These are phyloP conservation scores for Sussaba pulchella DNA, from an alignment of 2,888 invertebrate genomes.

Conservation along the genomic window DNA sequence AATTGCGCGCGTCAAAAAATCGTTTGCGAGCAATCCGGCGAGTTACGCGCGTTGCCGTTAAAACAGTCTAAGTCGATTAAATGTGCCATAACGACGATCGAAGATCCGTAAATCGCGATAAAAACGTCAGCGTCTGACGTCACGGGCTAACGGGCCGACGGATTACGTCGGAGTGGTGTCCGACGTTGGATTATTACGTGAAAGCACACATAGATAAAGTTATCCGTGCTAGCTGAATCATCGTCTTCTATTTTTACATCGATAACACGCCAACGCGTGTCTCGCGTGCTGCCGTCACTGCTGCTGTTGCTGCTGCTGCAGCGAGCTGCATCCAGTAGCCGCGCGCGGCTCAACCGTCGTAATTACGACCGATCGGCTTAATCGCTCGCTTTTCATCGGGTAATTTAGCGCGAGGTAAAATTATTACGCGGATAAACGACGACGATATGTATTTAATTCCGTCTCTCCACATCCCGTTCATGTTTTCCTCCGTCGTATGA, in stretches of 20 bases:
- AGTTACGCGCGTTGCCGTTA: slow-evolving; percentile 52
- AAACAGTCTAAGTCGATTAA: slow-evolving; percentile 43
- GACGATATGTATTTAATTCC: slow-evolving; percentile 3
- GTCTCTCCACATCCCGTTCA: slow-evolving; percentile 15
- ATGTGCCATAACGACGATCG: slow-evolving; percentile 33
- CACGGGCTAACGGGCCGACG: slow-evolving; percentile 42
- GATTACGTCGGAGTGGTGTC: slow-evolving; percentile 45
- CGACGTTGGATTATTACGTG: slow-evolving; percentile 36
- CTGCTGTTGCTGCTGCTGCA: background rate
- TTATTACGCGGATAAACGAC: slow-evolving; percentile 52
- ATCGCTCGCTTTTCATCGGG: slow-evolving; percentile 66
- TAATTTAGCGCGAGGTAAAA: slow-evolving; percentile 56
- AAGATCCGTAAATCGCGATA: slow-evolving; percentile 62
- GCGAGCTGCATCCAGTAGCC: background rate
- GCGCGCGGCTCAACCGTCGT: slow-evolving; percentile 32
- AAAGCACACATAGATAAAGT: background rate
- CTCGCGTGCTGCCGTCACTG: slow-evolving; percentile 37
- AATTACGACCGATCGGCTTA: slow-evolving; percentile 46
- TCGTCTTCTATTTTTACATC: slow-evolving; percentile 60
- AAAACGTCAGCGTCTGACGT: slow-evolving; percentile 62
- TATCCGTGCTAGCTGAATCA: slow-evolving; percentile 42
- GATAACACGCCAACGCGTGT: slow-evolving; percentile 54
- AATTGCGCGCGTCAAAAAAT: no score
- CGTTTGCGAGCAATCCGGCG: background rate
- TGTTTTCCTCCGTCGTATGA: background rate